Evolutionary conservation across 1,140 invertebrate genomes (phyloP), one percentile per base, ranked within the genome.

Genomic region (Scaptomyza hsui): DNA sequence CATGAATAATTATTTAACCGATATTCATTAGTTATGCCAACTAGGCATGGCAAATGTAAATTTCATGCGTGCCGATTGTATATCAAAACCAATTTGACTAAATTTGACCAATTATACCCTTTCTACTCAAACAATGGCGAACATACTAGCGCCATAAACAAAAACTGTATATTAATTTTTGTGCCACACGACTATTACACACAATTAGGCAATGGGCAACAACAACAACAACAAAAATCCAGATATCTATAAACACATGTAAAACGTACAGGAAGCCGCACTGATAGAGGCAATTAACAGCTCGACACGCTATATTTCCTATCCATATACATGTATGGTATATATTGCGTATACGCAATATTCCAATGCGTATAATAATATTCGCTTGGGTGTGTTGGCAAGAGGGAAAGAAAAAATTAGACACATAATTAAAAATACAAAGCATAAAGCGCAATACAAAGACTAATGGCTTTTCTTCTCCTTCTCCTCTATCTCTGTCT

Each of bases 361-460:
- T 64, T 42, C 57, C 32, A 37, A 37, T 37, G 10, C 32, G 4
- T 4, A 64, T 19, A 39, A 9, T 2, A 5, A 51, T 69, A 72
- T 77, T 37, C 29, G 44, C 24, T 47, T 64, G 21, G 24, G 16
- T 29, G 4, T 15, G 1, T 29, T 6, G 19, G 6, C 12, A 37
- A n/a, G 12, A n/a, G n/a, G 3, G 48, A 35, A 18, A 60, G 16
- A 59, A 49, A 70, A 80, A 86, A 81, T 86, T 86, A 72, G 81
- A 81, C 81, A 85, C 81, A 85, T 85, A 85, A 85, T 85, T 85
- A 85, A 85, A 85, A 85, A 86, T 81, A 85, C 81, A 85, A 85
- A 85, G 81, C 80, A 85, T 77, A 79, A 52, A 61, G 63, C 39
- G 51, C 42, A 62, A 71, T 52, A 32, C 44, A 61, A 75, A 73